Evolutionary conservation across 2,797 vertebrate genomes (phyloP), one percentile per base, ranked within the genome.

Genomic region (Cyprinella venusta): DNA sequence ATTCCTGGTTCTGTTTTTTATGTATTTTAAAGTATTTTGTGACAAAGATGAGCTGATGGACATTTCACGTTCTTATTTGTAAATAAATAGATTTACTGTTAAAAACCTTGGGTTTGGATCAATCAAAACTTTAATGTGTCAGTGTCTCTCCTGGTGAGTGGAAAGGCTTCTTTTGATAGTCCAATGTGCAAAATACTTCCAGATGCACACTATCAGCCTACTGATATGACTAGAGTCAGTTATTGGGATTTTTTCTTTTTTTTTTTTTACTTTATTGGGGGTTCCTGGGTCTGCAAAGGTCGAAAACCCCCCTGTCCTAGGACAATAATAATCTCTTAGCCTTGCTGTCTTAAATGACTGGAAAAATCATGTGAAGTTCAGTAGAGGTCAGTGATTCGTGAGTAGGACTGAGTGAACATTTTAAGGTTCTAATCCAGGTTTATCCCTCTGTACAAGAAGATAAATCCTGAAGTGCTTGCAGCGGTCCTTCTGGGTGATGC

Each of bases 51-150:
- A 56, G 30, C 38, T 70, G 12, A 71, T 36, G 30, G 64, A 74
- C 2, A 26, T 50, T 70, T 74, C 56, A 81, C 42, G 5, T 36
- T 38, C 15, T 74, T 4, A 64, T 52, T 50, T 81, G 69, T 81
- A 81, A 74, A 74, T 81, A 81, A 81, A 64, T 74, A 33, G 19
- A 74, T 52, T 81, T 52, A 26, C 21, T 52, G 54, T 48, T 26
- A 38, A 36, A 45, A 64, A 64, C 9, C 24, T 42, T 42, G n/a
- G 10, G 12, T 80, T 12, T 18, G 24, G 69, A 21, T 42, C 15
- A 69, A 30, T 54, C 45, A 68, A 54, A 33, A 36, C 26, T 38
- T 13, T 0, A 56, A 75, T n/a, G 19, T 56, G 2, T 50, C 45
- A 45, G 12, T 45, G 13, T 50, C 48, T 50, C 48, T 16, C 6